Conservation (phyloP, 2,113 vertebrate genomes). For the Rutilus rutilus region DNA sequence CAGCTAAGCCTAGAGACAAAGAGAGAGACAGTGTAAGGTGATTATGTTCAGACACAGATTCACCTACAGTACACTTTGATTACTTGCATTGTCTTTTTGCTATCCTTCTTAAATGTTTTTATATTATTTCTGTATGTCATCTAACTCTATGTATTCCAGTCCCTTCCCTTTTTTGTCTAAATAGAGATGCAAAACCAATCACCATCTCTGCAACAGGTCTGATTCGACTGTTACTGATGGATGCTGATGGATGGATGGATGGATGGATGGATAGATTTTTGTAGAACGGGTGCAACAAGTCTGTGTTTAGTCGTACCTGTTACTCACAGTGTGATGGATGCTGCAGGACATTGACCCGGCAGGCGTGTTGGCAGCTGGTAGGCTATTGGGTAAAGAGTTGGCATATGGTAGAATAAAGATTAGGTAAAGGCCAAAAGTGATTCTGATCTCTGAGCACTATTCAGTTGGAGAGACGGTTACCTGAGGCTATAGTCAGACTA, state of each 20-base stretch:
- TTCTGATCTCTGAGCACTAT: not conserved
- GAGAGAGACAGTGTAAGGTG: not conserved
- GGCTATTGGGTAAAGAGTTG: not conserved
- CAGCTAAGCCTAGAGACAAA: not conserved
- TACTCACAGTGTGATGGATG: not conserved
- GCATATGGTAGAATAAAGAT: slow-evolving; percentile 4
- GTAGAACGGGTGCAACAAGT: not conserved
- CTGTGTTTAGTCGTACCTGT: not conserved
- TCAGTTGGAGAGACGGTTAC: not conserved
- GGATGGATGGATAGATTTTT: too few species aligned
- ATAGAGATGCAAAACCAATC: not conserved
- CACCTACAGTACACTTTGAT: not conserved
- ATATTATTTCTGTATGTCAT: not conserved
- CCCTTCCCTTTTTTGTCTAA: not conserved
- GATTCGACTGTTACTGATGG: not conserved
- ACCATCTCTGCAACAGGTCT: not conserved
- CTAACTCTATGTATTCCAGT: not conserved
- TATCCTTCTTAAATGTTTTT: not conserved
- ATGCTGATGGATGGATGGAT: not conserved
- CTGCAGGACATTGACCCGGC: not conserved
- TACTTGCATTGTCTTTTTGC: not conserved
- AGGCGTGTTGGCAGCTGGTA: slow-evolving; percentile 1
- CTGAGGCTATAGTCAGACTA: slow-evolving; percentile 4
- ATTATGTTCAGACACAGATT: slow-evolving; percentile 7
- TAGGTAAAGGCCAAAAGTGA: not conserved